These are phyloP conservation scores for Gymnodraco acuticeps DNA, from an alignment of 2,797 vertebrate species.

Conservation along the genomic window DNA sequence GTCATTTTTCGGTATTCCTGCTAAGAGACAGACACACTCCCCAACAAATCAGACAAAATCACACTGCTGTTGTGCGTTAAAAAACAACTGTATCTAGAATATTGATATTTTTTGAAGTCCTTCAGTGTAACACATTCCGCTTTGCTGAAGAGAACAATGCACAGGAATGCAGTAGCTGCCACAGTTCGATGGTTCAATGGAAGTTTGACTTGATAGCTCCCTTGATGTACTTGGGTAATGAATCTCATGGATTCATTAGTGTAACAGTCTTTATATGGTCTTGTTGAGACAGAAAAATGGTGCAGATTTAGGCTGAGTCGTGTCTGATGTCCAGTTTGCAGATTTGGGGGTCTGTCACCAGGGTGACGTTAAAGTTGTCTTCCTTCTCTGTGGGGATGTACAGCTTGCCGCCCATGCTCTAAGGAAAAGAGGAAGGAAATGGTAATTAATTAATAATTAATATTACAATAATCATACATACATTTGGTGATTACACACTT, in stretches of 20 bases:
- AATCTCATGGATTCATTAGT: background rate
- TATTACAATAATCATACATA: too few species aligned
- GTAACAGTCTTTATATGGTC: background rate
- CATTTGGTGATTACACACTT: too few species aligned
- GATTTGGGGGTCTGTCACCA: constrained; percentile 38
- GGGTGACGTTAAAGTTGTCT: constrained; percentile 46
- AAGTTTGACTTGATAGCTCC: background rate
- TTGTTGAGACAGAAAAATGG: background rate
- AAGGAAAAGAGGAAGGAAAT: constrained; percentile 3
- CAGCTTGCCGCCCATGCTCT: constrained; percentile 31
- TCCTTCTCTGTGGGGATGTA: constrained; percentile 44
- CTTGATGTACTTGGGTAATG: background rate
- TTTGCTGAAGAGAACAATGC: background rate
- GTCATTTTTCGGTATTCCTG: too few species aligned
- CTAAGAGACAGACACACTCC: too few species aligned
- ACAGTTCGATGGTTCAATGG: background rate
- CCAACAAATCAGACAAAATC: too few species aligned
- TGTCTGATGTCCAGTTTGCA: background rate
- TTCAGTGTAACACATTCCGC: too few species aligned
- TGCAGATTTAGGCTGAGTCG: too few species aligned
- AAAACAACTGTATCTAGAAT: too few species aligned
- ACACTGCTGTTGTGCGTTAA: too few species aligned
- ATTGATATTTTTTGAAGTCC: too few species aligned
- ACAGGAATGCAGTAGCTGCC: background rate
- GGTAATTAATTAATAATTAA: too few species aligned